Evolutionary conservation across 2,113 vertebrate species (phyloP).

Genomic region (Uropsilus gracilis): DNA sequence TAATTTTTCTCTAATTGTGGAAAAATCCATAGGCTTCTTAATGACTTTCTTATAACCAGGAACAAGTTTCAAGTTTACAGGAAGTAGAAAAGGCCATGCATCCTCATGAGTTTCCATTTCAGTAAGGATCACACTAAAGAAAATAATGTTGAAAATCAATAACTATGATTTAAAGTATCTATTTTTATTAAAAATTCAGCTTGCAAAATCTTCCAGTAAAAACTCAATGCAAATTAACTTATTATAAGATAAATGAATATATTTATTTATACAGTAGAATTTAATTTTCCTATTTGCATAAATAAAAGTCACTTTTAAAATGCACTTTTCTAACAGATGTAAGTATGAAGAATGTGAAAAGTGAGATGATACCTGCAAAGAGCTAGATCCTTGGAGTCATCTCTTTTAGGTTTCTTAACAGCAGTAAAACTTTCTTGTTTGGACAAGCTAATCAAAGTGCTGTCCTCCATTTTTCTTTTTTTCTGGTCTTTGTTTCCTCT

Average conservation of each 20-base stretch:
- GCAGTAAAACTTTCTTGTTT: constrained; percentile 91
- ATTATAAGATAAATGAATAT: not conserved
- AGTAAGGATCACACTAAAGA: constrained; percentile 92
- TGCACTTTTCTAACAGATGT: not conserved
- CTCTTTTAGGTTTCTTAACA: constrained; percentile 94
- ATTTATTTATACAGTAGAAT: constrained; percentile 6
- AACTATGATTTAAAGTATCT: not conserved
- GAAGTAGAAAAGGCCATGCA: constrained; percentile 98
- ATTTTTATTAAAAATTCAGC: constrained; percentile 16
- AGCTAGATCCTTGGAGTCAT: constrained; percentile 92
- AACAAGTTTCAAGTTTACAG: constrained; percentile 98
- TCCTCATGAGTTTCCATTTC: constrained; percentile 98
- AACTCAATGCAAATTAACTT: not conserved
- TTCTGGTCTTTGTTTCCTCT: constrained; percentile 92
- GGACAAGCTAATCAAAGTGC: constrained; percentile 81
- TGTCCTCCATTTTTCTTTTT: constrained; percentile 94
- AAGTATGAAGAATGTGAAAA: not conserved
- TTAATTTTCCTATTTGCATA: not conserved
- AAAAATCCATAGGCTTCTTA: constrained; percentile 99
- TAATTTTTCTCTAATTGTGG: constrained; percentile 98
- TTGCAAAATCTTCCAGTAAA: constrained; percentile 11
- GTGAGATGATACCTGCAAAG: constrained; percentile 90
- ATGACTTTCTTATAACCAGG: constrained; percentile 99
- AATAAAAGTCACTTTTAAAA: not conserved
- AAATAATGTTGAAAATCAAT: constrained; percentile 72